phyloP scores from a whole-genome alignment of 2,888 invertebrate genomes.

The Lasioglossum villosulum region DNA sequence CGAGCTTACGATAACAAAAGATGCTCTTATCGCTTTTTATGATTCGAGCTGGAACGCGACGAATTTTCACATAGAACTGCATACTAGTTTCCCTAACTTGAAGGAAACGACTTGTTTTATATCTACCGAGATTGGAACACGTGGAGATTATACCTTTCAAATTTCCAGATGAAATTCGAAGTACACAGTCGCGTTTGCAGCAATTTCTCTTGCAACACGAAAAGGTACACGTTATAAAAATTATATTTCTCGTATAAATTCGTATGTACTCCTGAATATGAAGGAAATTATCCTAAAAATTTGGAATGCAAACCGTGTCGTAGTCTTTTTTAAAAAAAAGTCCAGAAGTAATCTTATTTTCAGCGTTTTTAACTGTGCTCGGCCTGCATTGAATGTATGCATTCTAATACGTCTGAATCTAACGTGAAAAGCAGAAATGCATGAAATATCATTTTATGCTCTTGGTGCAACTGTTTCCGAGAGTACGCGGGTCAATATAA shows the following conservation, averaged over 20 bases:
- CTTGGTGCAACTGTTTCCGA: not conserved
- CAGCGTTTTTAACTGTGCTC: not conserved
- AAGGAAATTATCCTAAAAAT: not conserved
- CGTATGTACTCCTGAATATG: too few species aligned
- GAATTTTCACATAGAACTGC: not conserved
- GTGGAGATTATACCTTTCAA: not conserved
- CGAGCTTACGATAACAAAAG: constrained; percentile 1
- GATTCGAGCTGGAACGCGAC: not conserved
- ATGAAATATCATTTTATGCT: not conserved
- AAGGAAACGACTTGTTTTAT: not conserved
- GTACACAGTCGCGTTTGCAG: too few species aligned
- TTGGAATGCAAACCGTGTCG: not conserved
- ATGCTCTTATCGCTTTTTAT: not conserved
- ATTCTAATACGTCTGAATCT: too few species aligned
- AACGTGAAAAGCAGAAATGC: not conserved
- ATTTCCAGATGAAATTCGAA: not conserved
- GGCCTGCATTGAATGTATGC: not conserved
- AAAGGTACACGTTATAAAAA: not conserved
- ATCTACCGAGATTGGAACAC: not conserved
- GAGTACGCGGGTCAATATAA: not conserved
- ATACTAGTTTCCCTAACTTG: not conserved
- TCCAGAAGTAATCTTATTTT: not conserved
- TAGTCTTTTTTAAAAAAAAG: not conserved
- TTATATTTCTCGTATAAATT: too few species aligned
- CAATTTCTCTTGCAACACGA: too few species aligned